A percentile compares a stretch with the other conserved stretches of the same genome.
phyloP scores from a whole-genome alignment of 2,113 vertebrate genomes.

The Pollachius pollachius region DNA sequence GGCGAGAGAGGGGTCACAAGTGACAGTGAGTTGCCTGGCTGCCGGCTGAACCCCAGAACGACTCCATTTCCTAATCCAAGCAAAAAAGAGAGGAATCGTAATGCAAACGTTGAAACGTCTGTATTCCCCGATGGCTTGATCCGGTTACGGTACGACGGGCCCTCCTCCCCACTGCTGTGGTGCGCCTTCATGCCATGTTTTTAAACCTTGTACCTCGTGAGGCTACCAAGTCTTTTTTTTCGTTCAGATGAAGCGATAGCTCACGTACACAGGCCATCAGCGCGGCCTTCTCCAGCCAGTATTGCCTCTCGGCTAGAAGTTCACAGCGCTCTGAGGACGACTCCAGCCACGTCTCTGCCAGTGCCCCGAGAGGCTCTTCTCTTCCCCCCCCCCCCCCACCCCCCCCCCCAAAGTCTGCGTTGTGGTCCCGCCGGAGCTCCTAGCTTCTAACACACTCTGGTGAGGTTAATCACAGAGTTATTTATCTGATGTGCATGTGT shows the following conservation, averaged over 20 bases:
- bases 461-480: slow-evolving; percentile 60
- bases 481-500: slow-evolving; percentile 40
- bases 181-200: neutral
- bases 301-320: neutral
- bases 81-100: too few relatives aligned
- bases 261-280: slow-evolving; percentile 12
- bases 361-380: too few relatives aligned
- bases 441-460: slow-evolving; percentile 38
- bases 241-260: slow-evolving; percentile 22
- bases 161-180: too few relatives aligned
- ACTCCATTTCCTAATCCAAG: too few relatives aligned
- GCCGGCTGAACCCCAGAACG: too few relatives aligned
- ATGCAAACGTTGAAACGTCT: neutral
- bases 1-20: neutral
- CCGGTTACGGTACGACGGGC: neutral
- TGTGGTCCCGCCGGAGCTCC: slow-evolving; percentile 37
- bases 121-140: neutral
- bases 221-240: slow-evolving; percentile 10
- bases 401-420: slow-evolving; percentile 9
- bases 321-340: slow-evolving; percentile 3
- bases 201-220: slow-evolving; percentile 6
- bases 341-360: too few relatives aligned
- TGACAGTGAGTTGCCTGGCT: neutral
- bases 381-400: slow-evolving; percentile 12
- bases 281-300: slow-evolving; percentile 5